A percentile compares a stretch with the other conserved stretches of the same genome.
Conservation (phyloP, 2,113 vertebrate species). For the Cryptoleucopteryx plumbea region DNA sequence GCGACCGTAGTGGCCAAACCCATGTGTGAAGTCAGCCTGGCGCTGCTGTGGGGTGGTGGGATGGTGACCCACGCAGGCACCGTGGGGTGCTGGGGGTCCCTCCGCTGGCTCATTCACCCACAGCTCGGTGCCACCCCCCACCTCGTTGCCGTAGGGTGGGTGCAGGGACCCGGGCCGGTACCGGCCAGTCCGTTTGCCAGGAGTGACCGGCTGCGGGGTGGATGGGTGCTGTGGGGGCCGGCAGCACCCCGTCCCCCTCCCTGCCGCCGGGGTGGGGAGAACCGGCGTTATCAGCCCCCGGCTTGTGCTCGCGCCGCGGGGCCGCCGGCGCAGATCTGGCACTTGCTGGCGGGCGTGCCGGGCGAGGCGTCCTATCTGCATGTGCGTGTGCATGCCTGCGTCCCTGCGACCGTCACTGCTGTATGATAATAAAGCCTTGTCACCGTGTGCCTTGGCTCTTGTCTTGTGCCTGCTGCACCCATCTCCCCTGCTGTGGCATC, state of each 20-base stretch:
- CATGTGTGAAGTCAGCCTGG: neutral
- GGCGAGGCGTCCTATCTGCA: slow-evolving; percentile 7
- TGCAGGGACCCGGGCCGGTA: rapidly evolving
- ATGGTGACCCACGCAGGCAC: neutral
- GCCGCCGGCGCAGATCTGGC: neutral
- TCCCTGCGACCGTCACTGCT: neutral
- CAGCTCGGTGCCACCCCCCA: neutral
- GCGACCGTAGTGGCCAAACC: neutral
- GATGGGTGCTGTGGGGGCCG: neutral
- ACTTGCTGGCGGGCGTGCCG: neutral
- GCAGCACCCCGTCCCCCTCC: neutral
- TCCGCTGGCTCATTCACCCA: rapidly evolving
- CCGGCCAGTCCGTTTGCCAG: neutral
- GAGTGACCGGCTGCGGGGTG: neutral
- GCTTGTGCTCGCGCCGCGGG: neutral
- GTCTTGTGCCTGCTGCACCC: neutral
- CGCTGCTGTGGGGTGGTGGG: neutral
- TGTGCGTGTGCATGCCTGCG: neutral
- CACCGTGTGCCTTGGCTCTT: neutral
- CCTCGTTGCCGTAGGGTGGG: rapidly evolving
- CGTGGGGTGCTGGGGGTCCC: neutral
- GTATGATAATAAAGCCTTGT: slow-evolving; percentile 48
- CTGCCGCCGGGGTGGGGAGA: neutral
- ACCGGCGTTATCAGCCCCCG: neutral
- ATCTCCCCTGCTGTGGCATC: rapidly evolving